These are phyloP conservation scores for Myotis myotis DNA, from an alignment of 2,797 vertebrate species.

Conservation along the genomic window DNA sequence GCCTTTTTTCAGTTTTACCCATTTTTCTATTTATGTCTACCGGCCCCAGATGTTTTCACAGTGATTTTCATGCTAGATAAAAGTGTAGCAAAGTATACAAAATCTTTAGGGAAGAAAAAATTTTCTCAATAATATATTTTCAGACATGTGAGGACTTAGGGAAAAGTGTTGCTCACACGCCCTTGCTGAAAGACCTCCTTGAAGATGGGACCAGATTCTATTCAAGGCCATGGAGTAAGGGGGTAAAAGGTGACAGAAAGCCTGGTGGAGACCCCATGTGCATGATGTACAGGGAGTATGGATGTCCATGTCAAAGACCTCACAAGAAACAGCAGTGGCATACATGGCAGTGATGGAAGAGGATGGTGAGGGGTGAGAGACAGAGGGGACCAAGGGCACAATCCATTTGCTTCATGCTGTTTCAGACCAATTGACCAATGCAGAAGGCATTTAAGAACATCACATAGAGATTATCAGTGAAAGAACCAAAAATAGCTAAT, in stretches of 20 bases:
- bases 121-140: neutral
- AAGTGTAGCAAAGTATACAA: neutral
- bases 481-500: neutral
- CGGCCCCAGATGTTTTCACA: neutral
- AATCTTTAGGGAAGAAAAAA: neutral
- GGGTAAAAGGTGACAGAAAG: neutral
- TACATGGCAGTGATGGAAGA: neutral
- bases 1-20: neutral
- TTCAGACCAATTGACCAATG: neutral
- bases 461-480: neutral
- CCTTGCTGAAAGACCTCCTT: neutral
- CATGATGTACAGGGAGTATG: neutral
- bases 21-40: neutral
- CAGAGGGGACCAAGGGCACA: neutral
- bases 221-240: neutral
- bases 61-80: neutral
- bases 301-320: neutral
- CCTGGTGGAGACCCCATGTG: neutral
- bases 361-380: no score
- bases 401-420: accelerated
- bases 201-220: neutral
- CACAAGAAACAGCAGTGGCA: neutral
- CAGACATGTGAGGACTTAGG: neutral
- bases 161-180: neutral
- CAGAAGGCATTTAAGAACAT: neutral